Evolutionary conservation across 2,888 invertebrate genomes (phyloP), one percentile per base, ranked within the genome.

Genomic region (Aleiodes alternator): DNA sequence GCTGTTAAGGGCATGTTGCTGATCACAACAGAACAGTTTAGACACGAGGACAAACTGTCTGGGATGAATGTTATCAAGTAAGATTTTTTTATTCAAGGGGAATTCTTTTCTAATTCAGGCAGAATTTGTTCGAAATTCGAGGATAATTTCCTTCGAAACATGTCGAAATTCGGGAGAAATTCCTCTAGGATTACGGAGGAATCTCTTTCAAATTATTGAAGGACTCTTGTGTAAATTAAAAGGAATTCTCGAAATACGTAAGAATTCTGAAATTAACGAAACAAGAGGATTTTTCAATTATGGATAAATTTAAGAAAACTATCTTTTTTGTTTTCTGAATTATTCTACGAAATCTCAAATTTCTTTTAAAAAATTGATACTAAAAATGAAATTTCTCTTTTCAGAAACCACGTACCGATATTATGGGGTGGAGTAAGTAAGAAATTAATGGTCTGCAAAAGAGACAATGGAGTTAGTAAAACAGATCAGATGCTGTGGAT

Each of bases 351-450:
- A 23, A 23, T 23, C 23, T 23, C 2, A 23, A 23, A 23, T 23
- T 2, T 23, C 23, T 23, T 23, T 2, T 1, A 38, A 38, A 38
- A 38, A 34, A n/a, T 59, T 14, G n/a, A 59, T 34, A 14, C n/a
- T 38, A 16, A 55, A 55, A 16, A 14, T 31, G 34, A 14, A 34
- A 71, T 66, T 61, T 66, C 23, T 53, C 61, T 53, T 66, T 23
- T 14, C 70, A 80, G 80, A n/a, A 56, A 69, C 48, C 11, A 61
- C 16, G 48, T 70, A 14, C 74, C 74, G 53, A 57, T 83, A 34
- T 51, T 85, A 43, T 84, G 85, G 82, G 87, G 87, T 75, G 87
- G 88, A 11, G 76, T 85, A 11, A 81, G 81, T 0, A 69, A 73
- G 1, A 69, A 82, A 57, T 70, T 88, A 61, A 69, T 74, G 16